Evolutionary conservation across 92 coral and sea anemone species (phyloP), one percentile per base, ranked within the genome.

Genomic region (Paramuricea clavata): DNA sequence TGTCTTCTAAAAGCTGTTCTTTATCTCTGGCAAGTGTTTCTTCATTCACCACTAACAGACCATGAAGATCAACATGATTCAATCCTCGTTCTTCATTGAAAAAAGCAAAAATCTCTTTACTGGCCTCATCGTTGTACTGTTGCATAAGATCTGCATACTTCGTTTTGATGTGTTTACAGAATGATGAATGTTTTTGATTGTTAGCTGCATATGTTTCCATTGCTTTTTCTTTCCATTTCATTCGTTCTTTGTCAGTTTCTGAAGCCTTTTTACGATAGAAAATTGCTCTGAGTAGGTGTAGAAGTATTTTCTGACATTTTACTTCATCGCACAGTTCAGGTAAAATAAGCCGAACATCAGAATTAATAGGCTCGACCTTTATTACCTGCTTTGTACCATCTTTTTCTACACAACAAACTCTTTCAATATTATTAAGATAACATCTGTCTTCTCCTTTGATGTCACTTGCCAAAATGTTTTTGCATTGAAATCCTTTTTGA

Each of bases 1-100:
- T 54, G 22, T 52, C 62, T 32, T 49, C 3, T 9, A 49, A 16
- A 50, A 76, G 82, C 69, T 76, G 39, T 54, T 52, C 43, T 76
- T 28, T 15, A 15, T 31, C 82, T 30, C 62, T 36, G 32, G 52
- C 67, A 32, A 49, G 25, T 25, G 39, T 52, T 25, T 47, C 72
- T 34, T 62, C 65, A 21, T 91, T 57, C 21, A 52, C 91, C 0
- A 91, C 93, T 17, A 76, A 69, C 42, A 86, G 85, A 27, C 86
- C 89, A 68, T 91, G 93, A 15, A 91, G 93, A 70, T 91, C 93
- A 10, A 91, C 82, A n/a, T 87, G 82, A 25, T 83, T 81, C 54
- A 67, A 72, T 32, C 47, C 47, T 5, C 91, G 88, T 34, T 56
- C 52, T n/a, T 25, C 33, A 72, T 91, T 91, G 15, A 74, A 87